Evolutionary conservation across 1,140 invertebrate species (phyloP).

Genomic region (Pteromalus puparum): DNA sequence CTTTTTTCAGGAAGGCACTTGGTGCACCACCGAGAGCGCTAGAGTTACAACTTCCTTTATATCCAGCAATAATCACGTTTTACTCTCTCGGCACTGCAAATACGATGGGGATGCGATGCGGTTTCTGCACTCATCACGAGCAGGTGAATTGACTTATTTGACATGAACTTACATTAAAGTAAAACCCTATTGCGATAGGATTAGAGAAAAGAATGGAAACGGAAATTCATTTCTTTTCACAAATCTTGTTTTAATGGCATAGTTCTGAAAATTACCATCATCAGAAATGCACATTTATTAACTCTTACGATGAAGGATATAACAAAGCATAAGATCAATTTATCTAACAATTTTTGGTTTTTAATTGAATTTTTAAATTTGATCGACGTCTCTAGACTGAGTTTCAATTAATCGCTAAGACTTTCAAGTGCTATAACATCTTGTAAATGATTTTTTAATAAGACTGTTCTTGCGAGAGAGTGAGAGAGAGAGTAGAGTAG

Average conservation of each 20-base stretch:
- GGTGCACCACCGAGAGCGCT: not conserved
- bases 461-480: too few relatives aligned
- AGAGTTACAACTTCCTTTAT: conserved; percentile 35
- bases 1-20: not conserved
- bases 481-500: too few relatives aligned
- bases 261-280: not conserved
- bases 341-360: not conserved
- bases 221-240: not conserved
- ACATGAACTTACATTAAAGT: conserved; percentile 14
- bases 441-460: too few relatives aligned
- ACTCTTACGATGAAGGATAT: not conserved
- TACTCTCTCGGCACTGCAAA: conserved; percentile 11
- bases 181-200: not conserved
- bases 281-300: not conserved
- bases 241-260: too few relatives aligned
- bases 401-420: too few relatives aligned
- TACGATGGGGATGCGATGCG: not conserved
- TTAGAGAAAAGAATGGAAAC: too few relatives aligned
- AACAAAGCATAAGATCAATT: not conserved
- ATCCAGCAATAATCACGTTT: conserved; percentile 40
- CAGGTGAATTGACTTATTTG: not conserved
- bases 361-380: too few relatives aligned
- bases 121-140: not conserved
- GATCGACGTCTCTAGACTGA: too few relatives aligned
- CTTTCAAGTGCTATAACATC: too few relatives aligned